Evolutionary conservation across 1,140 invertebrate species (phyloP).

Genomic region (Drosophila oshimai): DNA sequence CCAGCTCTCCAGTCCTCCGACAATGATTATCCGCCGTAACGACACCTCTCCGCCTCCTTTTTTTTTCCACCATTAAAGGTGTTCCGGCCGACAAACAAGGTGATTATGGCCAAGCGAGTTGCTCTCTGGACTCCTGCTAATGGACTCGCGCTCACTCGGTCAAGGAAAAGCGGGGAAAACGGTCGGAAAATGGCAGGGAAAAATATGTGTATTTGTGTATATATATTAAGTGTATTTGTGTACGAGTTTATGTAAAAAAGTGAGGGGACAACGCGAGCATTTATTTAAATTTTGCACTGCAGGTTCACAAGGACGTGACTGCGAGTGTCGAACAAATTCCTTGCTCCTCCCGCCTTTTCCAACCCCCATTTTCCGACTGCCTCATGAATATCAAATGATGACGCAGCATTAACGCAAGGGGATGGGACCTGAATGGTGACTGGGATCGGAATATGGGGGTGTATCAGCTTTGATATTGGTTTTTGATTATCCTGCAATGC

Average conservation of each 20-base stretch:
- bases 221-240: conserved; percentile 10
- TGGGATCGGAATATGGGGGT: background rate
- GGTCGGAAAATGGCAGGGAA: background rate
- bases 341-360: background rate
- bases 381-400: conserved; percentile 74
- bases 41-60: conserved; percentile 23
- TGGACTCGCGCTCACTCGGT: conserved; percentile 45
- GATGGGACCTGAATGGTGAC: background rate
- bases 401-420: conserved; percentile 26
- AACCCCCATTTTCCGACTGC: conserved; percentile 17
- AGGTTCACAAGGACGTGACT: conserved; percentile 59
- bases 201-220: background rate
- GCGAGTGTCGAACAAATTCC: conserved; percentile 28
- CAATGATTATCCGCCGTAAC: conserved; percentile 71
- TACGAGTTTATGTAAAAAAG: conserved; percentile 6
- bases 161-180: background rate
- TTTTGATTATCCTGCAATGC: conserved; percentile 57
- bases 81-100: conserved; percentile 72
- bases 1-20: background rate
- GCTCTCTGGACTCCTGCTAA: conserved; percentile 62
- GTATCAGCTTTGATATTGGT: conserved; percentile 66
- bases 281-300: conserved; percentile 70
- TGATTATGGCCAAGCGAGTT: conserved; percentile 68
- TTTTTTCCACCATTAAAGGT: conserved; percentile 66
- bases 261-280: conserved; percentile 42